Conservation (phyloP, 2,888 invertebrate species). For the Acleris holmiana region DNA sequence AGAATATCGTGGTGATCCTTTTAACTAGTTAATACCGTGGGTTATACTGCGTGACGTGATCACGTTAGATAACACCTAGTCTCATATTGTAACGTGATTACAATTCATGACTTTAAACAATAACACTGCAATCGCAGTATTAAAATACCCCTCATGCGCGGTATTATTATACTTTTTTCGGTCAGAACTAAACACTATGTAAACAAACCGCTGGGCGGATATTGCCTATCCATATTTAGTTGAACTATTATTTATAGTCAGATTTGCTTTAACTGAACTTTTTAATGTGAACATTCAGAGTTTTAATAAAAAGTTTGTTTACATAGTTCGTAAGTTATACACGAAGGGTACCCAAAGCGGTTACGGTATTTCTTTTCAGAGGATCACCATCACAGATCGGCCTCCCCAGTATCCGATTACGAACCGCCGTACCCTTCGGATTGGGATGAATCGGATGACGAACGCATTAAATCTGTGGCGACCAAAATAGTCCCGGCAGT, state of each 20-base stretch:
- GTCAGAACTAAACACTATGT: background rate
- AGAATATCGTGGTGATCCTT: too few species aligned
- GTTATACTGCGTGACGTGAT: conserved; percentile 15
- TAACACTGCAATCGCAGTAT: conserved; percentile 7
- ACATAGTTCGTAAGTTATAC: too few species aligned
- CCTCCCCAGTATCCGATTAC: background rate
- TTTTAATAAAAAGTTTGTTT: too few species aligned
- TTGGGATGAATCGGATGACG: background rate
- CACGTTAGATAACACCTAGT: conserved; percentile 14
- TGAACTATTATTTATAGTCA: too few species aligned
- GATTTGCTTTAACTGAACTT: too few species aligned
- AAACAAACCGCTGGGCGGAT: too few species aligned
- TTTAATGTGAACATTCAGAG: too few species aligned
- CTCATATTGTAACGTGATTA: conserved; percentile 12
- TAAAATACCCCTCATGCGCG: background rate
- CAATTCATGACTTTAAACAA: conserved; percentile 6
- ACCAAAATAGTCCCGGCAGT: background rate
- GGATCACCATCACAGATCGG: conserved; percentile 4
- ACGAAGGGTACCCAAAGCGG: background rate
- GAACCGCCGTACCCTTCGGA: background rate
- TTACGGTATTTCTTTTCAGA: conserved; percentile 9
- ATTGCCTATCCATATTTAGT: too few species aligned
- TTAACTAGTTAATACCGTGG: background rate
- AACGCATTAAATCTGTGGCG: background rate
- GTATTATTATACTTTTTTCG: background rate